Conservation (phyloP, 2,113 vertebrate genomes). For the Phainopepla nitens region DNA sequence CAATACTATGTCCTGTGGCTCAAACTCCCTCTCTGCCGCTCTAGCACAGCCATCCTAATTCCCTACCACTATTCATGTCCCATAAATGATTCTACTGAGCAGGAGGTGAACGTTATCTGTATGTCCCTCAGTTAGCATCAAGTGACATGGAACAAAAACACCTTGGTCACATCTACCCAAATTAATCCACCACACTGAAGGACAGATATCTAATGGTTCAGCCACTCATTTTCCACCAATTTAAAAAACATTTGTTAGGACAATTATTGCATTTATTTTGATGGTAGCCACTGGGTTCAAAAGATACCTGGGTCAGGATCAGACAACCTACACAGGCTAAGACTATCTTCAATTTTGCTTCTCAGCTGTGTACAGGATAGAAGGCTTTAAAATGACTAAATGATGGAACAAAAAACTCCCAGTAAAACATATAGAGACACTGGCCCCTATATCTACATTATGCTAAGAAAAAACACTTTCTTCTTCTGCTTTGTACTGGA, state of each 20-base stretch:
- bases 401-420: not conserved
- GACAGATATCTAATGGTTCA: not conserved
- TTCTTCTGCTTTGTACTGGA: not conserved
- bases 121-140: not conserved
- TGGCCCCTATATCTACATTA: not conserved
- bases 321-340: not conserved
- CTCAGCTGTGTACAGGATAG: not conserved
- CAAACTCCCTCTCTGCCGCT: not conserved
- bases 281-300: not conserved
- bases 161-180: not conserved
- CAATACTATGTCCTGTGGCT: not conserved
- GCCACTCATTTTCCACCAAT: not conserved
- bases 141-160: not conserved
- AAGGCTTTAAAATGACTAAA: not conserved
- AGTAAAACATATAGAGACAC: not conserved
- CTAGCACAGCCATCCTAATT: not conserved
- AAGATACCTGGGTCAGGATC: not conserved
- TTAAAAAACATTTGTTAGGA: not conserved
- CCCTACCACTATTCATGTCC: not conserved
- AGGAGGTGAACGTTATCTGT: not conserved
- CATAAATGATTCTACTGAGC: not conserved
- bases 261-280: not conserved
- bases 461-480: not conserved
- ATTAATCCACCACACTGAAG: not conserved
- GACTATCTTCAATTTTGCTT: not conserved